phyloP scores from a whole-genome alignment of 2,888 invertebrate genomes.

The Zygothrica quintamaculata region DNA sequence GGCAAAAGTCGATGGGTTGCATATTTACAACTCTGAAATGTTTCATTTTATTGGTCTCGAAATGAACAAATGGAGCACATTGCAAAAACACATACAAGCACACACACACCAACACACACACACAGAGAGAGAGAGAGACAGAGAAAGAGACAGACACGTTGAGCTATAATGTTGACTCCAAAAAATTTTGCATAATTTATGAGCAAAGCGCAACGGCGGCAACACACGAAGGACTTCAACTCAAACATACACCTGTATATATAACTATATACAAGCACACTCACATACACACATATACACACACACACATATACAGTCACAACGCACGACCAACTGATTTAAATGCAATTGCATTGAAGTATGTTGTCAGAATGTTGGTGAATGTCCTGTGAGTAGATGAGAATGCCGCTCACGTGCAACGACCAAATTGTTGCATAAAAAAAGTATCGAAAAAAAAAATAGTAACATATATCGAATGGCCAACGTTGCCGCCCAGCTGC shows the following conservation, averaged over 20 bases:
- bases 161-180: slow-evolving; percentile 54
- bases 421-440: slow-evolving; percentile 56
- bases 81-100: slow-evolving; percentile 34
- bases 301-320: slow-evolving; percentile 14
- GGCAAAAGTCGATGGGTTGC: slow-evolving; percentile 65
- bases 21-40: slow-evolving; percentile 81
- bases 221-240: slow-evolving; percentile 58
- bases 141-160: slow-evolving; percentile 14
- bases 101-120: slow-evolving; percentile 30
- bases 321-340: slow-evolving; percentile 70
- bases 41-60: slow-evolving; percentile 83
- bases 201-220: slow-evolving; percentile 54
- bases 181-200: slow-evolving; percentile 77
- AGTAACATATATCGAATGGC: slow-evolving; percentile 27
- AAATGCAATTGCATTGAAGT: slow-evolving; percentile 78
- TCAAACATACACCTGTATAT: background rate
- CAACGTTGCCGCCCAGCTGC: slow-evolving; percentile 18
- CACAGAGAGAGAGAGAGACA: slow-evolving; percentile 26
- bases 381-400: slow-evolving; percentile 6
- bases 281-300: slow-evolving; percentile 7
- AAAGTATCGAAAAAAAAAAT: no score
- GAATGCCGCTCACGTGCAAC: slow-evolving; percentile 52
- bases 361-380: slow-evolving; percentile 56
- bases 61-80: slow-evolving; percentile 81
- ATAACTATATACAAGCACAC: slow-evolving; percentile 15